Conservation (phyloP, 2,888 invertebrate species). For the Danaus chrysippus region DNA sequence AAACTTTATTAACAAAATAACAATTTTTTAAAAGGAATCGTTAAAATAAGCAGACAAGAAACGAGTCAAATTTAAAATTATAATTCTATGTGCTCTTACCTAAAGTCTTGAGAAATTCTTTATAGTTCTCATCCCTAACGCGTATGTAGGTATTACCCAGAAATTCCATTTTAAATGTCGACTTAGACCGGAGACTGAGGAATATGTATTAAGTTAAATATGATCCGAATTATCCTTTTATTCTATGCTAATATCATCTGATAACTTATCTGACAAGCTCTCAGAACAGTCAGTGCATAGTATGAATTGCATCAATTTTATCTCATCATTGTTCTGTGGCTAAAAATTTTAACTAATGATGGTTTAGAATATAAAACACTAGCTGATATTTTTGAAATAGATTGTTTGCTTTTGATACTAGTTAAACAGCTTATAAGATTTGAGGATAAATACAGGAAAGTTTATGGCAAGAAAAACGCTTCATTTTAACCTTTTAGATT, state of each 20-base stretch:
- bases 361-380: neutral
- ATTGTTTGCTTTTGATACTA: no score
- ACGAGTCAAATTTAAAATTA: constrained; percentile 21
- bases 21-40: no score
- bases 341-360: neutral
- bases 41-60: neutral
- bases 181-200: neutral
- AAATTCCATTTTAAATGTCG: constrained; percentile 43
- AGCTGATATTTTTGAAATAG: no score
- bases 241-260: neutral
- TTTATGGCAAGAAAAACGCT: no score
- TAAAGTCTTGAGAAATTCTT: constrained; percentile 41
- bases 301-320: neutral
- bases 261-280: no score
- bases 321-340: neutral
- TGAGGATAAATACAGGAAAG: no score
- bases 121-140: constrained; percentile 46
- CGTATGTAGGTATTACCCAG: constrained; percentile 44
- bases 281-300: no score
- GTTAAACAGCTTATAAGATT: no score
- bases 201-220: neutral
- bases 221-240: neutral
- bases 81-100: constrained; percentile 37
- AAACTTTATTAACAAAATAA: no score
- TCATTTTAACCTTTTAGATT: no score